These are phyloP conservation scores for Daubentonia madagascariensis DNA, from an alignment of 2,113 vertebrate genomes.

Conservation along the genomic window DNA sequence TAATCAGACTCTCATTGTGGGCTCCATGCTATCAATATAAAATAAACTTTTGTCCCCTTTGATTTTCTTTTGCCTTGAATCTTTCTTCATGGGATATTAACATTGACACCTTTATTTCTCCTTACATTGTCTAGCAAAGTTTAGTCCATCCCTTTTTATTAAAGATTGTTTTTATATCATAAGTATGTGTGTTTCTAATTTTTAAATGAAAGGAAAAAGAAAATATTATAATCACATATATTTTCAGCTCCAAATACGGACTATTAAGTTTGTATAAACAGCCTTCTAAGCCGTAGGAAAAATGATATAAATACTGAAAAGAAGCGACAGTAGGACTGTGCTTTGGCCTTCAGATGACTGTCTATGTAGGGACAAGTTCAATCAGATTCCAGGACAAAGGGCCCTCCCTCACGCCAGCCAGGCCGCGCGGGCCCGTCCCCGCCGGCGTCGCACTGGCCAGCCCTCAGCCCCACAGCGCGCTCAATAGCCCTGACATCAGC, in stretches of 20 bases:
- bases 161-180: not conserved
- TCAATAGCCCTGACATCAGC: no score
- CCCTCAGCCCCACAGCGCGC: no score
- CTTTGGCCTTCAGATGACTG: not conserved
- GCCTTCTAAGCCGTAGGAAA: not conserved
- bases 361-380: not conserved
- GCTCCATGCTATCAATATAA: not conserved
- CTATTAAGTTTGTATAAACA: not conserved
- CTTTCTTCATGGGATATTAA: not conserved
- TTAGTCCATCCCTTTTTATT: not conserved
- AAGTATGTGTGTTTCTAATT: not conserved
- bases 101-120: not conserved
- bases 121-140: not conserved
- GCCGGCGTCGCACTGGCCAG: no score
- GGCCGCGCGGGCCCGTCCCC: no score
- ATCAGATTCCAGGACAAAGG: not conserved
- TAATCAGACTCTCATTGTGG: not conserved
- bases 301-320: not conserved
- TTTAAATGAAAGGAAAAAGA: not conserved
- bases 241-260: not conserved
- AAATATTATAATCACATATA: not conserved
- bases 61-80: not conserved
- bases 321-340: not conserved
- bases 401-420: accelerated
- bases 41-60: not conserved